Evolutionary conservation across 35 echinoderm and acorn worm species (phyloP).

Genomic region (Nesometra sesokonis): DNA sequence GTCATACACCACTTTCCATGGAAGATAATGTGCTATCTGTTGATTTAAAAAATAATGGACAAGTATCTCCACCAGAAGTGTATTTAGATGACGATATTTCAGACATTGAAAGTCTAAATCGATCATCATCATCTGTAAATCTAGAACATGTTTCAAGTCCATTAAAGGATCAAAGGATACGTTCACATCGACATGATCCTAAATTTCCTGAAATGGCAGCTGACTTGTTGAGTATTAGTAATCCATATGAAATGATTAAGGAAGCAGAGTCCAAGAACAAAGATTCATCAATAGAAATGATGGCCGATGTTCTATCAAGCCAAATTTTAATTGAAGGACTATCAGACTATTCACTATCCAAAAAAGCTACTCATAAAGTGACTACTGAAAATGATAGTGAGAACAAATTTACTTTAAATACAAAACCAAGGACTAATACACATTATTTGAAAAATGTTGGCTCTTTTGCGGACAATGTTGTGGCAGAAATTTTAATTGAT

Average conservation of each 20-base stretch:
- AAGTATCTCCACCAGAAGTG: neutral
- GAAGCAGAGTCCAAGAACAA: neutral
- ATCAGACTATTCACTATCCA: neutral
- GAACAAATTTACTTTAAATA: neutral
- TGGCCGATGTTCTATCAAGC: neutral
- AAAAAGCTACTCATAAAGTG: neutral
- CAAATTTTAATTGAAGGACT: neutral
- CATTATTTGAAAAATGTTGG: neutral
- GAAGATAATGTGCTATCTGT: neutral
- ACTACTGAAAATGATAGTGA: neutral
- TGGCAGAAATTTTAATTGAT: neutral
- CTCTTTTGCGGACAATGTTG: neutral
- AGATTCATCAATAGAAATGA: neutral
- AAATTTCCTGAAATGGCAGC: neutral
- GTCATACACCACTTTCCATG: neutral
- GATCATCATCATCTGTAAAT: neutral
- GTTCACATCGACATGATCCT: neutral
- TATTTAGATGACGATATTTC: neutral
- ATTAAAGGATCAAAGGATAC: neutral
- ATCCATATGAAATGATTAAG: neutral
- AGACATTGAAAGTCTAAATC: neutral
- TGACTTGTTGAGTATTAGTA: neutral
- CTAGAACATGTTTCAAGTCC: neutral
- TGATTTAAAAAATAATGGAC: neutral
- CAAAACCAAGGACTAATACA: neutral